Percentiles rank a stretch among this genome's conserved stretches.
Conservation (phyloP, 1,140 invertebrate species). For the Rhynchophorus ferrugineus region DNA sequence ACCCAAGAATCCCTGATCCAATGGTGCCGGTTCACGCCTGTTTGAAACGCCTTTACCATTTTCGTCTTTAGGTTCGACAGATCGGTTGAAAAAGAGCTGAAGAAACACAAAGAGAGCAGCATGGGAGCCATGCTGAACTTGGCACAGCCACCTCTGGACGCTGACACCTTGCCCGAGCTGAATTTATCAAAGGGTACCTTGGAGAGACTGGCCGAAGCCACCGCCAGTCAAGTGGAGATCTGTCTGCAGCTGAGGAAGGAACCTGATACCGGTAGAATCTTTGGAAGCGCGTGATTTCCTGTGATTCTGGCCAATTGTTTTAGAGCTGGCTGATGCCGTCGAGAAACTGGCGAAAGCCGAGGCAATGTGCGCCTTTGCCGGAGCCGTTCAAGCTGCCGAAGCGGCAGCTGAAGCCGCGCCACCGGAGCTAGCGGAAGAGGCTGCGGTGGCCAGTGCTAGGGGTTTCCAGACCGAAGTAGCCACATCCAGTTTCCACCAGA, state of each 20-base stretch:
- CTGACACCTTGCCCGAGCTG: constrained; percentile 5
- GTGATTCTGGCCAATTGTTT: no score
- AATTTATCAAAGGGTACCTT: constrained; percentile 19
- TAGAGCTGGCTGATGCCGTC: constrained; percentile 38
- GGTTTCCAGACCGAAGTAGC: constrained; percentile 36
- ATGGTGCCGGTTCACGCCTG: constrained; percentile 23
- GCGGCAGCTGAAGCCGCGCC: constrained; percentile 38
- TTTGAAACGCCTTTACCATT: background rate
- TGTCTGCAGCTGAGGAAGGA: constrained; percentile 24
- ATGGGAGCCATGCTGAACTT: constrained; percentile 5
- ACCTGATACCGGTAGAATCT: constrained; percentile 31
- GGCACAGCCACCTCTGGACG: constrained; percentile 5
- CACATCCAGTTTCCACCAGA: constrained; percentile 29
- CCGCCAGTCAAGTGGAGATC: constrained; percentile 35
- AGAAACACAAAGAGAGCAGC: constrained; percentile 24
- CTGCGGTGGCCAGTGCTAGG: constrained; percentile 37
- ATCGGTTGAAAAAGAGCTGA: constrained; percentile 34
- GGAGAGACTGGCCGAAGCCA: constrained; percentile 28
- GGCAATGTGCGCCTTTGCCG: constrained; percentile 37
- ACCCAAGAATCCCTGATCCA: constrained; percentile 27
- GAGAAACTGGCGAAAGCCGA: constrained; percentile 40
- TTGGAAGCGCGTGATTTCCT: no score
- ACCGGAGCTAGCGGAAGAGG: constrained; percentile 40
- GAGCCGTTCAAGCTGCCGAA: constrained; percentile 40
- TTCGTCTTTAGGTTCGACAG: constrained; percentile 32